Percentiles rank a stretch among this genome's conserved stretches.
Evolutionary conservation across 2,113 vertebrate genomes (phyloP).

Genomic region (Cepphus grylle): DNA sequence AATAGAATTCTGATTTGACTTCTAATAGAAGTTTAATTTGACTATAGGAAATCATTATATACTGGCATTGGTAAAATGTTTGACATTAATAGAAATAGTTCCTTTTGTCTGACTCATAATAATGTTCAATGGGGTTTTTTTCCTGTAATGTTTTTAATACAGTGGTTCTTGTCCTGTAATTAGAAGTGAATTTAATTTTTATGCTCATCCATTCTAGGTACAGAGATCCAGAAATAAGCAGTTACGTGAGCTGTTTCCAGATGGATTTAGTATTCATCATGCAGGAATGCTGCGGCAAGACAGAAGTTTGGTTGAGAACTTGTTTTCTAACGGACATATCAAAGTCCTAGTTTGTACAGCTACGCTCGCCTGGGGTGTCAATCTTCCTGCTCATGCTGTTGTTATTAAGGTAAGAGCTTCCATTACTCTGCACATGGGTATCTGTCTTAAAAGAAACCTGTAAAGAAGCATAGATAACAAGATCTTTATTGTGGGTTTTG

Average conservation of each 20-base stretch:
- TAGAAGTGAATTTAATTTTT: neutral
- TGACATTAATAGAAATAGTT: neutral
- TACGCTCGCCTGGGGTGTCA: conserved; percentile 97
- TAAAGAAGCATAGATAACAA: conserved; percentile 13
- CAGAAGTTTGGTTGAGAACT: conserved; percentile 90
- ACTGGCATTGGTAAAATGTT: neutral
- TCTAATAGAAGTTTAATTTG: too few relatives aligned
- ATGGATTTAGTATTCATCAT: conserved; percentile 97
- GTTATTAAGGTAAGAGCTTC: conserved; percentile 91
- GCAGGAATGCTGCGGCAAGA: conserved; percentile 95
- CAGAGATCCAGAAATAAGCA: conserved; percentile 97
- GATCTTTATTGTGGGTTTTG: conserved; percentile 17
- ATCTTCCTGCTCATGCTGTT: conserved; percentile 98
- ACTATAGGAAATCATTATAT: neutral
- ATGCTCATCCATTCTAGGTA: conserved; percentile 74
- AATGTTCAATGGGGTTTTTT: neutral
- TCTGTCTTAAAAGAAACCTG: conserved; percentile 35
- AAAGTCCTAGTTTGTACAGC: conserved; percentile 96
- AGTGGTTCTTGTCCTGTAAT: neutral
- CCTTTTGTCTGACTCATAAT: neutral
- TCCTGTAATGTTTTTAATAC: neutral
- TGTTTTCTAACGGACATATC: conserved; percentile 92
- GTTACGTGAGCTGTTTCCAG: conserved; percentile 93
- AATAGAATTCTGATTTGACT: neutral
- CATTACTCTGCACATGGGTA: conserved; percentile 1